phyloP scores from a whole-genome alignment of 2,113 vertebrate species.

The Paracanthobrama guichenoti region DNA sequence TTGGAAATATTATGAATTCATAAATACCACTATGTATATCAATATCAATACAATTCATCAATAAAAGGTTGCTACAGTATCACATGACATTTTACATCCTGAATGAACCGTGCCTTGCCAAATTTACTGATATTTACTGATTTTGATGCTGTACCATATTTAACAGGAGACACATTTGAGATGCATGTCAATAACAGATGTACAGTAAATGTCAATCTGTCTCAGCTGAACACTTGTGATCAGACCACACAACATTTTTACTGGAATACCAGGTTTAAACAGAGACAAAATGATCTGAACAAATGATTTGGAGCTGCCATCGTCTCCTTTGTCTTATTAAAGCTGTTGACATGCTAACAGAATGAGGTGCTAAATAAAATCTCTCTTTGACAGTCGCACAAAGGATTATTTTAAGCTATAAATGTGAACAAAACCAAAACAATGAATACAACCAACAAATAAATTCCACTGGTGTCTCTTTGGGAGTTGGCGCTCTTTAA shows the following conservation, averaged over 20 bases:
- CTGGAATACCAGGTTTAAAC: not conserved
- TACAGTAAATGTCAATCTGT: not conserved
- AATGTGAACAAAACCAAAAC: constrained; percentile 39
- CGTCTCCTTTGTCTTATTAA: not conserved
- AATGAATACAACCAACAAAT: constrained; percentile 30
- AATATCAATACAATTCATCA: not conserved
- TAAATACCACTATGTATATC: not conserved
- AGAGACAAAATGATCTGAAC: not conserved
- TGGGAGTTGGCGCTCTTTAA: constrained; percentile 61
- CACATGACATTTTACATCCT: not conserved
- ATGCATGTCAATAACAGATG: not conserved
- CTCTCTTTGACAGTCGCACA: constrained; percentile 9
- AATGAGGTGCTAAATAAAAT: constrained; percentile 22
- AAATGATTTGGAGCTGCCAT: not conserved
- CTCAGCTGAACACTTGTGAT: not conserved
- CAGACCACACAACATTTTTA: not conserved
- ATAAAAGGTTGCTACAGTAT: too few species aligned
- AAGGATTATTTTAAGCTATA: constrained; percentile 32
- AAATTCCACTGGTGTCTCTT: constrained; percentile 59
- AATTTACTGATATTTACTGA: not conserved
- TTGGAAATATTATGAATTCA: too few species aligned
- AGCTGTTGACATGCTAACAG: constrained; percentile 30
- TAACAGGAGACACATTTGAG: not conserved
- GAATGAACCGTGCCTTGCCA: not conserved
- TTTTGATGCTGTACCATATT: not conserved